phyloP scores from a whole-genome alignment of 2,888 invertebrate genomes.

The Parnassius glacialis region DNA sequence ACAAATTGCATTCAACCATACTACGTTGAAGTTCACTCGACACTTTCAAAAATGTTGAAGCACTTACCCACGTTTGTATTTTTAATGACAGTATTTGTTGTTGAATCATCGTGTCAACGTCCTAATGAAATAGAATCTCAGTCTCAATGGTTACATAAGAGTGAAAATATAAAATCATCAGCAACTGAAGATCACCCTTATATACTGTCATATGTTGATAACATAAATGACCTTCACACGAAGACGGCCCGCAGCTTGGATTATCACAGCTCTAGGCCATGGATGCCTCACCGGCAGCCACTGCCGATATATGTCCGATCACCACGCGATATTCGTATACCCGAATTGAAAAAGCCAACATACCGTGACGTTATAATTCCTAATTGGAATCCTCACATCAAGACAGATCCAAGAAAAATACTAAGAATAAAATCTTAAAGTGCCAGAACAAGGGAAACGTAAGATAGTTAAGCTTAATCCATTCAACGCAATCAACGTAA shows the following conservation, averaged over 20 bases:
- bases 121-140: constrained; percentile 36
- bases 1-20: neutral
- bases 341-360: constrained; percentile 38
- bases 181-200: constrained; percentile 38
- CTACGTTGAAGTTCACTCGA: constrained; percentile 23
- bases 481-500: too few relatives aligned
- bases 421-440: constrained; percentile 36
- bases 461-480: neutral
- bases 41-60: constrained; percentile 26
- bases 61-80: constrained; percentile 28
- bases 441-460: constrained; percentile 28
- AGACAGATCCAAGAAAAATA: constrained; percentile 43
- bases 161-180: constrained; percentile 37
- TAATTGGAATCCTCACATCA: constrained; percentile 49
- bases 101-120: constrained; percentile 36
- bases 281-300: constrained; percentile 43
- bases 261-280: constrained; percentile 44
- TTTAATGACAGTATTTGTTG: constrained; percentile 32
- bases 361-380: constrained; percentile 45
- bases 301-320: constrained; percentile 32
- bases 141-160: constrained; percentile 37
- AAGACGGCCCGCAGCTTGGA: constrained; percentile 43
- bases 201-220: constrained; percentile 40
- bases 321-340: constrained; percentile 31
- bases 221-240: constrained; percentile 38